These are phyloP conservation scores for Branchinecta lynchi DNA, from an alignment of 1,140 invertebrate species.

Conservation along the genomic window DNA sequence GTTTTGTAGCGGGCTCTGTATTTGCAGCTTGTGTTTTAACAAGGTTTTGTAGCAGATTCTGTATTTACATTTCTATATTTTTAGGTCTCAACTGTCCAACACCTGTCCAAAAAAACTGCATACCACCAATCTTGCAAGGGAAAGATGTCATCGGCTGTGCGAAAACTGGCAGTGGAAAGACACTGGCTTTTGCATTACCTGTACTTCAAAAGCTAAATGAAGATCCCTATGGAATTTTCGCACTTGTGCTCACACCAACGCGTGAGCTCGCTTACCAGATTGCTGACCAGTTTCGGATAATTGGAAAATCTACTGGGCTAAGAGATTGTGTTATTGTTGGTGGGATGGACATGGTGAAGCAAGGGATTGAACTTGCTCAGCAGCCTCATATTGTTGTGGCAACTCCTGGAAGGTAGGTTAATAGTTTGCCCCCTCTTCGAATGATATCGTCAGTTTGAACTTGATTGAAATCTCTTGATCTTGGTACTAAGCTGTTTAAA, in stretches of 20 bases:
- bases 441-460: too few species aligned
- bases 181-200: conserved; percentile 87
- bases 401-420: conserved; percentile 59
- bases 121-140: conserved; percentile 60
- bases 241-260: conserved; percentile 86
- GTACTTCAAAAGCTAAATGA: conserved; percentile 79
- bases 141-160: conserved; percentile 85
- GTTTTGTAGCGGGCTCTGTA: too few species aligned
- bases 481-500: too few species aligned
- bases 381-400: conserved; percentile 86
- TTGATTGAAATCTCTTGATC: too few species aligned
- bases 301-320: conserved; percentile 71
- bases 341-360: conserved; percentile 79
- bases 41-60: too few species aligned
- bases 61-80: conserved; percentile 13
- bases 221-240: conserved; percentile 87
- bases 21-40: too few species aligned
- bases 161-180: conserved; percentile 96
- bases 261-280: conserved; percentile 89
- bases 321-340: conserved; percentile 69
- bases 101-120: conserved; percentile 65
- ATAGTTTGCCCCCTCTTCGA: too few species aligned
- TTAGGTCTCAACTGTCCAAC: conserved; percentile 63
- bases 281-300: conserved; percentile 75
- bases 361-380: conserved; percentile 68